These are phyloP conservation scores for Cheirogaleus major DNA, from an alignment of 2,797 vertebrate genomes.

Conservation along the genomic window DNA sequence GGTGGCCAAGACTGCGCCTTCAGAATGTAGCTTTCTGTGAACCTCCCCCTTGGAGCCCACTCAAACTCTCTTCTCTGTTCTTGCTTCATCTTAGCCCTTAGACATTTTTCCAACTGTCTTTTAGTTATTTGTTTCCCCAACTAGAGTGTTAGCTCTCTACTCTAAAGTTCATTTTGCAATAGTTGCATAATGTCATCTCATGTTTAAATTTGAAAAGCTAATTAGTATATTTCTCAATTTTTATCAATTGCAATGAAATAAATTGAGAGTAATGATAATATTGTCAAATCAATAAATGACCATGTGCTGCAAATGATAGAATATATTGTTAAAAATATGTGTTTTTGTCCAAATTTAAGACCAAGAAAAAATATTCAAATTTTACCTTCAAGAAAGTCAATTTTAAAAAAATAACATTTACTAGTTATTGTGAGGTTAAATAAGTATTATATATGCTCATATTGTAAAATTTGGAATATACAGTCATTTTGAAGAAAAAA, in stretches of 20 bases:
- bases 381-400: neutral
- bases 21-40: neutral
- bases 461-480: neutral
- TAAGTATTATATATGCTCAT: neutral
- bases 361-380: slow-evolving; percentile 15
- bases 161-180: slow-evolving; percentile 7
- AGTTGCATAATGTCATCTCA: neutral
- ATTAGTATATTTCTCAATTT: neutral
- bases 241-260: neutral
- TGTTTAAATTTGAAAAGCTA: neutral
- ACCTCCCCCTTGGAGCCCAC: neutral
- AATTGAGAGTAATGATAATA: neutral
- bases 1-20: neutral
- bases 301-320: neutral
- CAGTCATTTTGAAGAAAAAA: neutral
- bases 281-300: neutral
- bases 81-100: neutral
- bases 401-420: neutral
- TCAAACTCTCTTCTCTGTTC: neutral
- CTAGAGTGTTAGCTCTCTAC: neutral
- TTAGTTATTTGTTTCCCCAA: neutral
- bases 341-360: neutral
- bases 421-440: neutral
- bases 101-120: neutral
- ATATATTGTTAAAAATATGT: neutral